Conservation (phyloP, 64 coral and sea anemone genomes). For the Montipora foliosa region DNA sequence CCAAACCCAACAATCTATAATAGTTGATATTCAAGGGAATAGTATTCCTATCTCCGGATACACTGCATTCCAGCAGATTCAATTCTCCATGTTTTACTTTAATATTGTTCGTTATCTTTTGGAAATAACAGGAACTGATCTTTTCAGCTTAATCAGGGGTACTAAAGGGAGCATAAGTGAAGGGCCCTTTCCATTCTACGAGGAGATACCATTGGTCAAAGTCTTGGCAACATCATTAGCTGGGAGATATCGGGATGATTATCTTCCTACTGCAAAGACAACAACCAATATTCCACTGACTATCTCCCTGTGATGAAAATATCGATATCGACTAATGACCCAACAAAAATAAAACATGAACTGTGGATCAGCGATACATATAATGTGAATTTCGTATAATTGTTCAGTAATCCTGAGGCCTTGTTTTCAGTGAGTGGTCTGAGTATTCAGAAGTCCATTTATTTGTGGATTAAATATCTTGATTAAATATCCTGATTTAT, state of each 20-base stretch:
- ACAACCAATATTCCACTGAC: conserved; percentile 20
- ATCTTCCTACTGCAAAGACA: conserved; percentile 5
- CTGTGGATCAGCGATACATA: no score
- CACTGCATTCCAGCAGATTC: conserved; percentile 20
- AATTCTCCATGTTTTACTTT: not conserved
- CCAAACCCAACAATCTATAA: not conserved
- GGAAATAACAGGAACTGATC: not conserved
- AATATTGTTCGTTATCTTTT: not conserved
- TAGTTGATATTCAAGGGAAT: not conserved
- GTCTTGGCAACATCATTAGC: not conserved
- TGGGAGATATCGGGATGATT: not conserved
- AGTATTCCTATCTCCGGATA: conserved; percentile 46
- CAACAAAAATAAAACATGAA: no score
- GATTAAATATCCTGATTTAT: no score
- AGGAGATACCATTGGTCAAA: not conserved
- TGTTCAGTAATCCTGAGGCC: no score
- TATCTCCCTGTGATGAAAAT: not conserved
- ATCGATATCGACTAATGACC: no score
- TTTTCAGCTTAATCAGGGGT: not conserved
- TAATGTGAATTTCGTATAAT: no score
- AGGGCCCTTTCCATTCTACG: conserved; percentile 29
- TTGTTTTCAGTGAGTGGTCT: no score
- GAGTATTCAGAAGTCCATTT: no score
- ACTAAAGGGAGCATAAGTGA: conserved; percentile 2
- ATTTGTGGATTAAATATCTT: no score